Evolutionary conservation across 2,797 vertebrate genomes (phyloP), one percentile per base, ranked within the genome.

Genomic region (Fundulus diaphanus): DNA sequence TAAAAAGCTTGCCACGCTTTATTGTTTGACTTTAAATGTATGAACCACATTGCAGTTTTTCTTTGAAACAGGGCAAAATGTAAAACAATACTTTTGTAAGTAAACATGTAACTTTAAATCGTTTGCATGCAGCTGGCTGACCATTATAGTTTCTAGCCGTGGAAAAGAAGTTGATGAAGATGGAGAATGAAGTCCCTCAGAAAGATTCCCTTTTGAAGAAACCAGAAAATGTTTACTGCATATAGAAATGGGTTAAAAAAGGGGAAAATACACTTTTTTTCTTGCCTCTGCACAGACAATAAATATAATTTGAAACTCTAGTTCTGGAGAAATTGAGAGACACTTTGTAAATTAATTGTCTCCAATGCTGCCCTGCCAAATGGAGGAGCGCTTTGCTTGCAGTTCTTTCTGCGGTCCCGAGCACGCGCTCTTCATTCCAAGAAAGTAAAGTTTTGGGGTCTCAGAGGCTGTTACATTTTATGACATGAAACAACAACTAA

Each of bases 401-500:
- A 8, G 37, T 40, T 68, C 51, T 27, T 74, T 48, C 33, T 35
- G 73, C 76, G 67, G 68, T 9, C 73, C 70, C 74, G 65, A 70
- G 57, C 63, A 72, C 31, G 48, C 65, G 74, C 79, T 31, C 22
- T 65, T 75, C 46, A n/a, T n/a, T 24, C 40, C 12, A 12, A 46
- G 12, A 40, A 31, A 63, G n/a, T 5, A 2, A 40, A 37, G 29
- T 54, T 77, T 57, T 29, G 22, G 27, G n/a, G 69, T 44, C 65
- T 42, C 48, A 24, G 59, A 76, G 69, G 31, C 56, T 80, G 78
- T 71, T n/a, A 37, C n/a, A 51, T 72, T 68, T 70, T 18, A 46
- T 59, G 73, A 70, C 56, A 33, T 63, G 63, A 74, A 73, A 72
- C 70, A 52, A 54, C 31, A 7, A 66, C 40, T n/a, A n/a, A 56